phyloP scores from a whole-genome alignment of 2,797 vertebrate species.

The Geotrypetes seraphini region DNA sequence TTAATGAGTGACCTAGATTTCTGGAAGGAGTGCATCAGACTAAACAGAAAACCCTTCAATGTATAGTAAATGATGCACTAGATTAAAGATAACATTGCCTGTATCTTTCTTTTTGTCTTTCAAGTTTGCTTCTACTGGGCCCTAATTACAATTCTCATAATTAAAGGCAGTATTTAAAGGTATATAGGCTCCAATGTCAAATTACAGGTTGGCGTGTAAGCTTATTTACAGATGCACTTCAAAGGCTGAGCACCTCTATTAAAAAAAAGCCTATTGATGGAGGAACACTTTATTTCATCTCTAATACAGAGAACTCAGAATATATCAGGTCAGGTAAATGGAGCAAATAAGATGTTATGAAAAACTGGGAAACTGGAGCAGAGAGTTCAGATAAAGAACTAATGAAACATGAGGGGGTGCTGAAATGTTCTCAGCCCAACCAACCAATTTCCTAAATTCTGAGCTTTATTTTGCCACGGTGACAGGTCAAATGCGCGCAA shows the following conservation, averaged over 20 bases:
- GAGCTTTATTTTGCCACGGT: too few species aligned
- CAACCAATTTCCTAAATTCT: too few species aligned
- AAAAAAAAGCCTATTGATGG: constrained; percentile 16
- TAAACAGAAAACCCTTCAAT: constrained; percentile 41
- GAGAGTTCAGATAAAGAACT: too few species aligned
- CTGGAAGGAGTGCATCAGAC: constrained; percentile 21
- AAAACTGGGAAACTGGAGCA: constrained; percentile 3
- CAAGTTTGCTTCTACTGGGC: constrained; percentile 18
- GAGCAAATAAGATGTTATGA: constrained; percentile 28
- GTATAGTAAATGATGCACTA: constrained; percentile 43
- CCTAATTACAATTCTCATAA: constrained; percentile 46
- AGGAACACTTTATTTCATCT: too few species aligned
- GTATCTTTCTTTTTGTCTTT: constrained; percentile 23
- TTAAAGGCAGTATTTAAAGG: constrained; percentile 46
- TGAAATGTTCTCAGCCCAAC: too few species aligned
- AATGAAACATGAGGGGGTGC: too few species aligned
- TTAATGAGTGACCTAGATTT: not conserved
- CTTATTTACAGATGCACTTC: constrained; percentile 31
- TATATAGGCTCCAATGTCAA: constrained; percentile 37
- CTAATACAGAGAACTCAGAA: too few species aligned
- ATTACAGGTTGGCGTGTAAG: constrained; percentile 37
- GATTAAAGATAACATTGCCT: constrained; percentile 49
- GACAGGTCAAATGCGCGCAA: too few species aligned
- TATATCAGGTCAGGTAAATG: too few species aligned
- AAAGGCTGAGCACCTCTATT: constrained; percentile 48